Evolutionary conservation across 2,113 vertebrate genomes (phyloP).

Genomic region (Leptobrachium ailaonicum): DNA sequence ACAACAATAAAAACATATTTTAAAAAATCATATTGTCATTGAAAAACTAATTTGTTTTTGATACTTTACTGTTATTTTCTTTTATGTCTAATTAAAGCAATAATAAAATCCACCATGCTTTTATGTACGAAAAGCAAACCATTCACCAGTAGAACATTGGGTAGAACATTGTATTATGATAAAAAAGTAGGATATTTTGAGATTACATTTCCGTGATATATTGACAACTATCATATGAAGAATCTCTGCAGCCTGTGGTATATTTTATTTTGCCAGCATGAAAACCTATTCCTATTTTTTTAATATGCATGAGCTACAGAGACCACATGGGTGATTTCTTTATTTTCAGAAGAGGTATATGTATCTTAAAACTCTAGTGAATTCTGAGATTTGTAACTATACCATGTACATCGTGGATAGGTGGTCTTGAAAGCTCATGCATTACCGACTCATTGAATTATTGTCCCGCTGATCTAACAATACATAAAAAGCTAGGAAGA

Average conservation of each 20-base stretch:
- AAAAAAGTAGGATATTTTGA: not conserved
- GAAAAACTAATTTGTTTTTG: too few relatives aligned
- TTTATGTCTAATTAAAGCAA: too few relatives aligned
- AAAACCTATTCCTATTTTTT: constrained; percentile 11
- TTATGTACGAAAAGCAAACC: too few relatives aligned
- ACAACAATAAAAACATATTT: too few relatives aligned
- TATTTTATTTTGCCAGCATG: constrained; percentile 15
- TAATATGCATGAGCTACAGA: constrained; percentile 19
- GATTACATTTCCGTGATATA: not conserved
- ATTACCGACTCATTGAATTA: constrained; percentile 29
- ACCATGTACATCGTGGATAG: constrained; percentile 20
- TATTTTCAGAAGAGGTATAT: not conserved
- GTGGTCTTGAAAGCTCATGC: constrained; percentile 19
- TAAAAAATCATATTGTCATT: too few relatives aligned
- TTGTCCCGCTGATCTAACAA: constrained; percentile 16
- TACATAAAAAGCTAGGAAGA: constrained; percentile 14
- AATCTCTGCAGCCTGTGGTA: not conserved
- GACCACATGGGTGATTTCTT: constrained; percentile 8
- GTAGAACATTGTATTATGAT: not conserved
- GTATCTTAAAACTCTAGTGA: constrained; percentile 17
- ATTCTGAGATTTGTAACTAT: not conserved
- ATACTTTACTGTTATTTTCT: too few relatives aligned
- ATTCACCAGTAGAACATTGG: not conserved
- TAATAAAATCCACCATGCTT: too few relatives aligned
- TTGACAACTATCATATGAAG: not conserved